phyloP scores from a whole-genome alignment of 2,797 vertebrate species.

The Catharus ustulatus region DNA sequence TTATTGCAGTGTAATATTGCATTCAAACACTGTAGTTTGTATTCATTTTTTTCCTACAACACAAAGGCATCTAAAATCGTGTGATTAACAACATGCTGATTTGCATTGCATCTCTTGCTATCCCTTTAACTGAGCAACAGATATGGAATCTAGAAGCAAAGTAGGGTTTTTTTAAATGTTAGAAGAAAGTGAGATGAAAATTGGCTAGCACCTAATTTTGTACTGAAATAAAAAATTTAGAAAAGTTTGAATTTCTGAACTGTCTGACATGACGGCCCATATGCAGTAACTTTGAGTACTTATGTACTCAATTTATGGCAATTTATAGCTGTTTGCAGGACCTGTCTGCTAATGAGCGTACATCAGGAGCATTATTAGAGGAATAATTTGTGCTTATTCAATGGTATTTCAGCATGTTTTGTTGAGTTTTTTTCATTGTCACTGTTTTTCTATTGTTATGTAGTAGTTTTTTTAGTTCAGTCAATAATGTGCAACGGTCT shows the following conservation, averaged over 20 bases:
- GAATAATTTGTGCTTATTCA: neutral
- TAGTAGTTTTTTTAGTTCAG: neutral
- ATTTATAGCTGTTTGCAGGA: neutral
- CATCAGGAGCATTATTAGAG: neutral
- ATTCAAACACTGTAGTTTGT: neutral
- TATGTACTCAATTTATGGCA: neutral
- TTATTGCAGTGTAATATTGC: neutral
- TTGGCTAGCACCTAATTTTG: neutral
- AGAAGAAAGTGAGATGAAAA: neutral
- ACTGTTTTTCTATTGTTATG: neutral
- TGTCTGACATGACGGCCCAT: neutral
- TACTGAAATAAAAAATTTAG: neutral
- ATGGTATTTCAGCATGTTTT: neutral
- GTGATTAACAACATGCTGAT: neutral
- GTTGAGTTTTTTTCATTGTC: neutral
- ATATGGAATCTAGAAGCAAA: neutral
- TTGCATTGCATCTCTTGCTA: neutral
- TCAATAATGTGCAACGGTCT: neutral
- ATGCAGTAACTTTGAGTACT: neutral
- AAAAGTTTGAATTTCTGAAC: neutral
- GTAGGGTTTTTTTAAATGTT: neutral
- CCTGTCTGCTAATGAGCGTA: neutral
- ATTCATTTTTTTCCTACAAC: neutral
- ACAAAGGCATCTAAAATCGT: neutral
- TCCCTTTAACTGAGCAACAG: neutral